phyloP scores from a whole-genome alignment of 2,888 invertebrate species.

The Lordiphosa andalusiaca region DNA sequence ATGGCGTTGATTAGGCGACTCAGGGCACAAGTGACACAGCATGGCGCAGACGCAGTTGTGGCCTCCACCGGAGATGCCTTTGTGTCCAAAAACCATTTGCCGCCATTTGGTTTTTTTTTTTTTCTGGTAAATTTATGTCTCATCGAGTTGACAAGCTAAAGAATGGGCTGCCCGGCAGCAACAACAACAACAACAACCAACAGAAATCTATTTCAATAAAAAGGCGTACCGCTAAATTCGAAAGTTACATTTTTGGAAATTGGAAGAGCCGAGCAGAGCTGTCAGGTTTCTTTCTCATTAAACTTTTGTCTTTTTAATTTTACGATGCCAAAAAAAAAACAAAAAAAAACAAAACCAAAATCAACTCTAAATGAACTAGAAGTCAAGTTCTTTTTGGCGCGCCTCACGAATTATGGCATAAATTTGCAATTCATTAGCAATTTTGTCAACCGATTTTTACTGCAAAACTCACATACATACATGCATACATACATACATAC shows the following conservation, averaged over 20 bases:
- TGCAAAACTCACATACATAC: neutral
- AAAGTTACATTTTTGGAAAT: constrained; percentile 77
- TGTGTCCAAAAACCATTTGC: constrained; percentile 57
- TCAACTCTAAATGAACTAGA: constrained; percentile 65
- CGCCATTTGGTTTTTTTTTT: constrained; percentile 55
- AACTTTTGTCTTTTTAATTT: constrained; percentile 42
- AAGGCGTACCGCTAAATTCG: constrained; percentile 75
- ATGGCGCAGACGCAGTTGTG: constrained; percentile 44
- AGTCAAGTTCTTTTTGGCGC: constrained; percentile 73
- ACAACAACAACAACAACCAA: constrained; percentile 31
- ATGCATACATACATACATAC: too few relatives aligned
- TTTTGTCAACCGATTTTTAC: constrained; percentile 40
- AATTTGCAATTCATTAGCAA: constrained; percentile 71
- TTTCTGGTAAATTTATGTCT: constrained; percentile 74
- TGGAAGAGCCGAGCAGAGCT: constrained; percentile 38
- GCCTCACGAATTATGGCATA: constrained; percentile 51
- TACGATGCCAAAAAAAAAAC: constrained; percentile 17
- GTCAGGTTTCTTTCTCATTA: constrained; percentile 70
- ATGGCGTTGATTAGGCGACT: constrained; percentile 62
- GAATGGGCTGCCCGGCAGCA: constrained; percentile 56
- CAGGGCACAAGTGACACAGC: constrained; percentile 69
- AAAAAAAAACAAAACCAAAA: constrained; percentile 13
- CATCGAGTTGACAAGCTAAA: constrained; percentile 75
- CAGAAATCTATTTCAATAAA: constrained; percentile 54
- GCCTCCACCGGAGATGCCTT: constrained; percentile 37